A percentile compares a stretch with the other conserved stretches of the same genome.
Evolutionary conservation across 2,888 invertebrate genomes (phyloP).

Genomic region (Lamellibrachia columna): DNA sequence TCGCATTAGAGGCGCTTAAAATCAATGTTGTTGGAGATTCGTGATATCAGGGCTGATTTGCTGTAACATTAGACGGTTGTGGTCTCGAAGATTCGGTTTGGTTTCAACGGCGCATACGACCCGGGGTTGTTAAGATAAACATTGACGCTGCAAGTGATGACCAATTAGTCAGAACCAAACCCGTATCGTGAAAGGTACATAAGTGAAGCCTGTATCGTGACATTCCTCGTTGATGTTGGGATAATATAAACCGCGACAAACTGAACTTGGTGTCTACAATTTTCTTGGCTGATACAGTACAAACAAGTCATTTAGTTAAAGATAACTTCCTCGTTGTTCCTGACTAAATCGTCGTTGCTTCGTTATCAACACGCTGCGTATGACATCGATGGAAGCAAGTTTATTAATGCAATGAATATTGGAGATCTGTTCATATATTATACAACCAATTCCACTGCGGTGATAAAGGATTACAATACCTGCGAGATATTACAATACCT

Average conservation of each 20-base stretch:
- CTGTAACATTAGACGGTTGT: not conserved
- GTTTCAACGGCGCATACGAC: not conserved
- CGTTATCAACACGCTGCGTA: not conserved
- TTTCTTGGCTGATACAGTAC: not conserved
- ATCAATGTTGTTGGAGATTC: not conserved
- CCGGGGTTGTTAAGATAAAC: no score
- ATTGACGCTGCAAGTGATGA: not conserved
- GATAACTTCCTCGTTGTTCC: not conserved
- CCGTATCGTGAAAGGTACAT: not conserved
- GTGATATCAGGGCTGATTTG: not conserved
- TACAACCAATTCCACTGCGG: no score
- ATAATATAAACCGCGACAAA: not conserved
- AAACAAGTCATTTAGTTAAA: not conserved
- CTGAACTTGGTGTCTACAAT: not conserved
- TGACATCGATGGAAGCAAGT: not conserved
- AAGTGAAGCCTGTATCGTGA: not conserved
- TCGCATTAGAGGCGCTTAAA: not conserved
- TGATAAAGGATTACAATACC: no score
- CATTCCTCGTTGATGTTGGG: not conserved
- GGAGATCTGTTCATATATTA: no score
- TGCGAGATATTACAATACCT: no score
- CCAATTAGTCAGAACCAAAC: not conserved
- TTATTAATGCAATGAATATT: not conserved
- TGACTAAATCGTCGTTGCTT: not conserved
- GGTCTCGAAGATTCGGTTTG: not conserved